These are phyloP conservation scores for Papilio dardanus DNA, from an alignment of 1,140 invertebrate species.

Conservation along the genomic window DNA sequence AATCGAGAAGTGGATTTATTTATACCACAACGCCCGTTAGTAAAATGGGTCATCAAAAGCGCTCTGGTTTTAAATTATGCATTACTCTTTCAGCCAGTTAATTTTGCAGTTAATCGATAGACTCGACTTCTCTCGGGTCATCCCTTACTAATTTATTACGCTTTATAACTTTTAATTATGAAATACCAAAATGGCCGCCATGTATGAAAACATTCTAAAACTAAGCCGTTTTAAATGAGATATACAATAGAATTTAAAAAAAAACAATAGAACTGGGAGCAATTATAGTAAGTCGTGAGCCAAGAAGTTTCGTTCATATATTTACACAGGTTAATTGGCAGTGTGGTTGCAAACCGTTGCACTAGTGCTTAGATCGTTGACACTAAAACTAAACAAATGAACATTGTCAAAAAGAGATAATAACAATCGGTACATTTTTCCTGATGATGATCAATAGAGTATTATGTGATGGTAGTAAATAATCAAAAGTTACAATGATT, in stretches of 20 bases:
- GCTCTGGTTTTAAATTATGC: conserved; percentile 4
- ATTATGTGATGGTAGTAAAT: neutral
- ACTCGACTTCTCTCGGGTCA: neutral
- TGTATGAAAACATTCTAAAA: too few species aligned
- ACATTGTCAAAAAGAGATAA: too few species aligned
- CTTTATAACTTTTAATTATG: neutral
- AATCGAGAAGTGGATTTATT: conserved; percentile 7
- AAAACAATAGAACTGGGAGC: conserved; percentile 17
- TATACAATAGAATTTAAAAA: neutral
- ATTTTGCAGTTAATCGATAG: neutral
- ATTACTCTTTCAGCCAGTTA: conserved; percentile 19
- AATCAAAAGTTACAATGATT: neutral
- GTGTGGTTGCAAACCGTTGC: conserved; percentile 7
- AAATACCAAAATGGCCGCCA: neutral
- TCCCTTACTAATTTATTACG: neutral
- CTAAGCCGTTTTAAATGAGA: too few species aligned
- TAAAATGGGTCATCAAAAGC: conserved; percentile 29
- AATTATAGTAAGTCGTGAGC: conserved; percentile 42
- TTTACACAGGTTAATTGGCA: conserved; percentile 57
- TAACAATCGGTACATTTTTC: too few species aligned
- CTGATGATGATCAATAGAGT: too few species aligned
- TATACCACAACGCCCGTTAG: neutral
- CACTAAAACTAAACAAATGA: too few species aligned
- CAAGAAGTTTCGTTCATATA: conserved; percentile 49
- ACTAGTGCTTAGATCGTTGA: conserved; percentile 18